A percentile compares a stretch with the other conserved stretches of the same genome.
Evolutionary conservation across 2,797 vertebrate species (phyloP).

Genomic region (Todus mexicanus): DNA sequence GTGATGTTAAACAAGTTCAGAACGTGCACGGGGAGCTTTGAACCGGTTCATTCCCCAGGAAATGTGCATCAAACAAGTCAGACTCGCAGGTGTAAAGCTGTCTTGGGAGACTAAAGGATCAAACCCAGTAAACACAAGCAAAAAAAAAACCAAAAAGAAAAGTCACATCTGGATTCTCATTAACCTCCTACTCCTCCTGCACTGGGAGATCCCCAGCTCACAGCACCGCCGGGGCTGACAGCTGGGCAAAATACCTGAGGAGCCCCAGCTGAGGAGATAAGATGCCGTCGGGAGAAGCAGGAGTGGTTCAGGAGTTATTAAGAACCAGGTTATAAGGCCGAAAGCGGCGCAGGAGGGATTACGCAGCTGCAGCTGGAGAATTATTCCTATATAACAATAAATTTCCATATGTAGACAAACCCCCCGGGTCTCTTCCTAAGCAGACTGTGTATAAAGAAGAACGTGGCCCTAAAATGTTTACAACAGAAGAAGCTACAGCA

Average conservation of each 20-base stretch:
- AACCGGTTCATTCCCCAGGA: not conserved
- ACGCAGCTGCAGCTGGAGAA: not conserved
- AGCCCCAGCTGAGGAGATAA: not conserved
- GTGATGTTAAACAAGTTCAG: not conserved
- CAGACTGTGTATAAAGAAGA: not conserved
- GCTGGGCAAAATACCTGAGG: not conserved
- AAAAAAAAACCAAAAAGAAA: too few relatives aligned
- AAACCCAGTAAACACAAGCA: not conserved
- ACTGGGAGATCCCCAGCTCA: not conserved
- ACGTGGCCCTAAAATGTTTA: conserved; percentile 35
- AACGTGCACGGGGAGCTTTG: not conserved
- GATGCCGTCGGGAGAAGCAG: not conserved
- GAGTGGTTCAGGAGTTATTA: not conserved
- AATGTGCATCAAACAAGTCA: not conserved
- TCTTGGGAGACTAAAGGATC: not conserved
- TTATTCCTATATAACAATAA: not conserved
- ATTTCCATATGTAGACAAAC: not conserved
- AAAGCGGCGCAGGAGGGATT: not conserved
- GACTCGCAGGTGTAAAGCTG: not conserved
- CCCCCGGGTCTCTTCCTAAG: not conserved
- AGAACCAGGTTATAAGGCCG: not conserved
- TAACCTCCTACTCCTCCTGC: not conserved
- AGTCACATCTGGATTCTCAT: not conserved
- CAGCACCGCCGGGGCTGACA: not conserved
- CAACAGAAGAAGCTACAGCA: not conserved